A percentile compares a stretch with the other conserved stretches of the same genome.
Evolutionary conservation across 2,113 vertebrate species (phyloP).

Genomic region (Pseudolaguvia tuberculata): DNA sequence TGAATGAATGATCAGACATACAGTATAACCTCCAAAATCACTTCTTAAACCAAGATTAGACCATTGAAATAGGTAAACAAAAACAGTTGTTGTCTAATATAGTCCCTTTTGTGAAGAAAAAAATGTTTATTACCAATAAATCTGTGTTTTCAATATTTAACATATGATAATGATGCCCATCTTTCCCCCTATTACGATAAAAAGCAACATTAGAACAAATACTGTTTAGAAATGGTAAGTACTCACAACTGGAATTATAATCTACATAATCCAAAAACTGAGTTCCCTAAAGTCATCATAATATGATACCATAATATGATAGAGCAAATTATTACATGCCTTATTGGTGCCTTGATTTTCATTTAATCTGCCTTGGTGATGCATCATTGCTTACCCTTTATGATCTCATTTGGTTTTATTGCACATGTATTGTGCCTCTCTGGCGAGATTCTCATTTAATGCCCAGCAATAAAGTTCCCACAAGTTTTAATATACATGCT

Average conservation of each 20-base stretch:
- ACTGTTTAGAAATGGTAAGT: constrained; percentile 9
- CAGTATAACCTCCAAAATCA: background rate
- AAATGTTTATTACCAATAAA: background rate
- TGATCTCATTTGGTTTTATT: constrained; percentile 77
- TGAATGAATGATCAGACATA: background rate
- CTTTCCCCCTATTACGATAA: background rate
- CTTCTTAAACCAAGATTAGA: background rate
- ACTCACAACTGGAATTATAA: constrained; percentile 1
- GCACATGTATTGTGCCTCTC: constrained; percentile 71
- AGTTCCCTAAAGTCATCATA: constrained; percentile 21
- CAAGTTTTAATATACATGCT: constrained; percentile 64
- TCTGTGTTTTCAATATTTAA: background rate
- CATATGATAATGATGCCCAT: background rate
- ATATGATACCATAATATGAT: constrained; percentile 52
- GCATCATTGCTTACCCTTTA: constrained; percentile 72
- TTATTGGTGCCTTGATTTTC: constrained; percentile 77
- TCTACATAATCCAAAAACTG: constrained; percentile 14
- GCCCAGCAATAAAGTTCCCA: constrained; percentile 64
- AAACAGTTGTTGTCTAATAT: background rate
- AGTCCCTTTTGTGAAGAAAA: background rate
- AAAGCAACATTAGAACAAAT: constrained; percentile 4
- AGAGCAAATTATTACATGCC: constrained; percentile 70
- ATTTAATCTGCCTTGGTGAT: constrained; percentile 71
- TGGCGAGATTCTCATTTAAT: constrained; percentile 59
- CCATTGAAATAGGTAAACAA: background rate